Base-by-base conservation (phyloP, 2,888 invertebrate species). In the Dynastes grantii region DNA sequence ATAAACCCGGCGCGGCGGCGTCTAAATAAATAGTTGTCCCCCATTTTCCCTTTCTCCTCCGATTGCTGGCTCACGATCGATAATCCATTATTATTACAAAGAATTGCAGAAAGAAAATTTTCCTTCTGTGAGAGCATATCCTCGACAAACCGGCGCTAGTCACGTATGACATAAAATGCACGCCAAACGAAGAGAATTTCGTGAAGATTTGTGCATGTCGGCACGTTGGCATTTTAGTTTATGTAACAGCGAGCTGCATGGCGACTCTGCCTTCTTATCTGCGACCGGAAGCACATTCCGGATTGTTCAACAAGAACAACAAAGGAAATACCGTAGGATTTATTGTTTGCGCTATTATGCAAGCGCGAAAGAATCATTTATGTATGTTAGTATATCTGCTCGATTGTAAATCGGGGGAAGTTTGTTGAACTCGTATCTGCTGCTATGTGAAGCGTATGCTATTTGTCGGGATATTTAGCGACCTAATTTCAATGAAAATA, bases 131-230 rank as follows among this genome's bases (percentile, higher is more conserved):
- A 32, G 27, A 32, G 29, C 63, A 32, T 5, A 63, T 63, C 63
- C 29, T 63, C 29, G 63, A 27, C 32, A 63, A 63, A 13, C 27
- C 63, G 13, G 32, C 13, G 63, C 32, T 63, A n/a, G 63, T 68
- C 68, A 68, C 68, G 68, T 68, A 51, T 68, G 68, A 68, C 68
- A 68, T 13, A 68, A 68, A 68, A 45, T 68, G 68, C 68, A 68
- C 51, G 68, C 29, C 27, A 51, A 68, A 68, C 51, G 51, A 27
- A 51, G 22, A 45, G 22, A 22, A 27, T 11, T 29, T 49, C 51
- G 67, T 22, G 11, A 6, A 67, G 68, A 68, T 68, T 68, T 68
- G 68, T 68, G 51, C 68, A 51, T 51, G 68, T 27, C 51, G 68
- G 68, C 51, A 63, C 63, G 63, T 63, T 63, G 63, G 63, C 63